Evolutionary conservation across 2,797 vertebrate genomes (phyloP).

Genomic region (Spea hammondii): DNA sequence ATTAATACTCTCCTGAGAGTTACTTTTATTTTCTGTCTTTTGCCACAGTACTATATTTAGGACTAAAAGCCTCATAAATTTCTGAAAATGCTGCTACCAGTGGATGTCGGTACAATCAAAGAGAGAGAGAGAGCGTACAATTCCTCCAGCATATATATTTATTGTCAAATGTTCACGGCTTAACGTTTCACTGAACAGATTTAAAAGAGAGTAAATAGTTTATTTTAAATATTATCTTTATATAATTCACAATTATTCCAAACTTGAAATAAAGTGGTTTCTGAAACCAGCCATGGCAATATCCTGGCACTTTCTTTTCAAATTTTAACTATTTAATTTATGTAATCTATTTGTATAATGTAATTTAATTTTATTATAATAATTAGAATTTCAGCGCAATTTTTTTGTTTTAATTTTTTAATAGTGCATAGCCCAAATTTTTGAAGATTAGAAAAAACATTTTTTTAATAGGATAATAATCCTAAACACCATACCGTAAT

Average conservation of each 20-base stretch:
- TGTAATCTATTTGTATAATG: too few species aligned
- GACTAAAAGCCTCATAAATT: slow-evolving; percentile 58
- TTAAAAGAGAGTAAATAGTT: slow-evolving; percentile 10
- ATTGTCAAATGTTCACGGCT: slow-evolving; percentile 22
- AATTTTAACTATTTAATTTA: too few species aligned
- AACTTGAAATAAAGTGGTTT: slow-evolving; percentile 8
- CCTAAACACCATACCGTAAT: too few species aligned
- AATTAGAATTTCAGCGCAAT: too few species aligned
- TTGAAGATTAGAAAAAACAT: too few species aligned
- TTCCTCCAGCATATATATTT: slow-evolving; percentile 56
- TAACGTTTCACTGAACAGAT: slow-evolving; percentile 28
- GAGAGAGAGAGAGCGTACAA: slow-evolving; percentile 49
- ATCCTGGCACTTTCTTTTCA: too few species aligned
- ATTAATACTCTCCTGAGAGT: slow-evolving; percentile 54
- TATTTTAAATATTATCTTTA: slow-evolving; percentile 17
- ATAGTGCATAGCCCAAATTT: too few species aligned
- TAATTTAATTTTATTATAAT: too few species aligned
- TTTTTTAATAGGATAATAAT: too few species aligned
- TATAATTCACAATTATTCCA: slow-evolving; percentile 33
- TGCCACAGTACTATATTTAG: slow-evolving; percentile 57
- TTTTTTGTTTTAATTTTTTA: too few species aligned
- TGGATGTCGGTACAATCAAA: slow-evolving; percentile 53
- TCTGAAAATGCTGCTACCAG: slow-evolving; percentile 48
- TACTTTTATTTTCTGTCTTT: slow-evolving; percentile 58
- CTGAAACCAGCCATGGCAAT: neutral